Percentiles rank a stretch among this genome's conserved stretches.
phyloP scores from a whole-genome alignment of 2,113 vertebrate species.

The Eubucco bourcierii region DNA sequence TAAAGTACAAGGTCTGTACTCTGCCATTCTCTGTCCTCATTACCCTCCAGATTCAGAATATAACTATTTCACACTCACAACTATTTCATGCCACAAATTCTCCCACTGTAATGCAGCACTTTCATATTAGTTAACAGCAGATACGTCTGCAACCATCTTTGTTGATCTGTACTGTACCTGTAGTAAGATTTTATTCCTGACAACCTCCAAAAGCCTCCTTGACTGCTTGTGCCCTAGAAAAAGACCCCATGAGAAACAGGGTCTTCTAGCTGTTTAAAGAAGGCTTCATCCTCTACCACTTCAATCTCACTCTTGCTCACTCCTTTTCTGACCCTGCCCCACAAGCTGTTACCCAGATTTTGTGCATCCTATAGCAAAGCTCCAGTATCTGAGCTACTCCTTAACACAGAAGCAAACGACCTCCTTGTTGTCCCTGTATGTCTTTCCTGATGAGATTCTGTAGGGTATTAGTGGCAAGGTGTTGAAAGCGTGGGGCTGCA shows the following conservation, averaged over 20 bases:
- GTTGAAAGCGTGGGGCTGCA: not conserved
- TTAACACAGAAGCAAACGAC: not conserved
- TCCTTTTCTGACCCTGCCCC: no score
- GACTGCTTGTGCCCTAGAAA: not conserved
- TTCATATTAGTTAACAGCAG: not conserved
- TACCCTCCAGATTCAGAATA: not conserved
- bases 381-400: not conserved
- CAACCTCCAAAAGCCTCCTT: not conserved
- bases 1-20: not conserved
- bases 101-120: not conserved
- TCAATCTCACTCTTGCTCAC: not conserved
- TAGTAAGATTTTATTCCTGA: not conserved
- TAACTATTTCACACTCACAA: not conserved
- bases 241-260: not conserved
- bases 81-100: not conserved
- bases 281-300: not conserved
- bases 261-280: not conserved
- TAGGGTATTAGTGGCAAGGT: not conserved
- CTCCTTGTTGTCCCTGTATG: no score
- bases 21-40: not conserved
- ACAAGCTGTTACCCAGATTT: not conserved
- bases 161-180: not conserved
- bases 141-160: not conserved
- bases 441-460: not conserved
- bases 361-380: not conserved